A percentile compares a stretch with the other conserved stretches of the same genome.
phyloP scores from a whole-genome alignment of 2,113 vertebrate species.

The Crotophaga sulcirostris region DNA sequence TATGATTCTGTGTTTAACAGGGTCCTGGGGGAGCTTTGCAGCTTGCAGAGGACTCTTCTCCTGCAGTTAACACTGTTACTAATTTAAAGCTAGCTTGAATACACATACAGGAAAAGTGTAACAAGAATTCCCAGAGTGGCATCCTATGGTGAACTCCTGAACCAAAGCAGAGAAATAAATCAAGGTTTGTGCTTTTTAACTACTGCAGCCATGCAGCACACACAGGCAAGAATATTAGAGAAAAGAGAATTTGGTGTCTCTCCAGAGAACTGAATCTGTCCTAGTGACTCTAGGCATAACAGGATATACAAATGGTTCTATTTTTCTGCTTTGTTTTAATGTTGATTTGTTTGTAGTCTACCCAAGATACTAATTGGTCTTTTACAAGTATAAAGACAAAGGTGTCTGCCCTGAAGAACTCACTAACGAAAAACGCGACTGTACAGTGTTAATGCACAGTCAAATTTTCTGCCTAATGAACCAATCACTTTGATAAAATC shows the following conservation, averaged over 20 bases:
- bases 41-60: background rate
- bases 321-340: slow-evolving; percentile 5
- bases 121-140: background rate
- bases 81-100: background rate
- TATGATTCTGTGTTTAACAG: background rate
- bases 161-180: background rate
- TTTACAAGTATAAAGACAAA: slow-evolving; percentile 44
- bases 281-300: slow-evolving; percentile 1
- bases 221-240: background rate
- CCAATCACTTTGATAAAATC: slow-evolving; percentile 48
- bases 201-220: background rate
- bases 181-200: slow-evolving; percentile 6
- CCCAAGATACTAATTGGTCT: slow-evolving; percentile 39
- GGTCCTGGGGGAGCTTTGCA: background rate
- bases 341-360: slow-evolving; percentile 52
- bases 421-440: background rate
- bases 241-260: background rate
- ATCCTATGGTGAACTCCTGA: background rate
- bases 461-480: slow-evolving; percentile 49
- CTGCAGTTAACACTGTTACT: background rate
- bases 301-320: slow-evolving; percentile 22
- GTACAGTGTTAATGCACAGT: background rate
- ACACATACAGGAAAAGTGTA: background rate
- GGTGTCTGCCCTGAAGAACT: slow-evolving; percentile 45
- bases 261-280: background rate